Evolutionary conservation across 2,888 invertebrate species (phyloP).

Genomic region (Rhingia rostrata): DNA sequence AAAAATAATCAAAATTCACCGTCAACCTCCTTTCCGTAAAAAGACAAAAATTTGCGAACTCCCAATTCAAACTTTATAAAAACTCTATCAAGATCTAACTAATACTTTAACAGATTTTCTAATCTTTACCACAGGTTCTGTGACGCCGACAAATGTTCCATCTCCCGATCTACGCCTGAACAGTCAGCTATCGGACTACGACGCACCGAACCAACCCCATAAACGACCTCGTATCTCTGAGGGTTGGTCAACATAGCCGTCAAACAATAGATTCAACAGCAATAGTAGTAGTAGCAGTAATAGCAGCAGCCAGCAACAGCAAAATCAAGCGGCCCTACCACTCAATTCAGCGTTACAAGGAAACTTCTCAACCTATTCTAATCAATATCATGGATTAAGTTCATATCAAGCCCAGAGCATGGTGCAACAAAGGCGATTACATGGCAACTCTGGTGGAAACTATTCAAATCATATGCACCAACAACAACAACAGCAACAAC

Average conservation of each 20-base stretch:
- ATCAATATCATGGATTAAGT: conserved; percentile 70
- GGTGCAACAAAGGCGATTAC: conserved; percentile 64
- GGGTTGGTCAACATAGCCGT: conserved; percentile 94
- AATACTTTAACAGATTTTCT: conserved; percentile 82
- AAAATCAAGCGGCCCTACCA: conserved; percentile 70
- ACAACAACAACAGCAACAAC: conserved; percentile 64
- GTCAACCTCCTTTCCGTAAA: conserved; percentile 40
- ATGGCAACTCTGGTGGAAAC: conserved; percentile 46
- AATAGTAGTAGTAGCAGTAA: conserved; percentile 67
- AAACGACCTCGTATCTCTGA: conserved; percentile 95
- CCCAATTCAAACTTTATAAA: conserved; percentile 68
- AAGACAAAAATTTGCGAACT: conserved; percentile 44
- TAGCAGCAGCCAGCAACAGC: conserved; percentile 76
- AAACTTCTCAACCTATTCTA: conserved; percentile 70
- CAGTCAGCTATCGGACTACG: conserved; percentile 85
- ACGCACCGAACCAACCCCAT: conserved; percentile 84
- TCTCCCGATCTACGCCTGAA: conserved; percentile 86
- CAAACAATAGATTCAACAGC: conserved; percentile 76
- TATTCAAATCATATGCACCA: conserved; percentile 68
- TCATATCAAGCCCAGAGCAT: conserved; percentile 69
- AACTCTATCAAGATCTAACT: conserved; percentile 77
- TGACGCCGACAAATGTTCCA: conserved; percentile 92
- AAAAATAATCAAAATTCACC: conserved; percentile 42
- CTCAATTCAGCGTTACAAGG: conserved; percentile 69
- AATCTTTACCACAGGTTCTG: conserved; percentile 87